Conservation (phyloP, 1,140 invertebrate species). For the Cardiocondyla obscurior region DNA sequence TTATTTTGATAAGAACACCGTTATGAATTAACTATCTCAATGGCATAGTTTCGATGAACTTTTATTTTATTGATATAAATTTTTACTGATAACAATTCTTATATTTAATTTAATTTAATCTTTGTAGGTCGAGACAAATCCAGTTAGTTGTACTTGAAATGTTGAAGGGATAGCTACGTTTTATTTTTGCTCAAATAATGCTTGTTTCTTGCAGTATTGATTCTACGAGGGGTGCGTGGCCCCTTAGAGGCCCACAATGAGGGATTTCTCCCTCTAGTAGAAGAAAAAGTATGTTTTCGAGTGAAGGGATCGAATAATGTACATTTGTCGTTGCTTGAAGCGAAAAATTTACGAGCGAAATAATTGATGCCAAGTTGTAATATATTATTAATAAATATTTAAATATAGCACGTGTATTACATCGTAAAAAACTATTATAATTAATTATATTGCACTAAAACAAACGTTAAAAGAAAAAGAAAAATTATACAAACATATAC, state of each 20-base stretch:
- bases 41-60: background rate
- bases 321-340: background rate
- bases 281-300: background rate
- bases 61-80: background rate
- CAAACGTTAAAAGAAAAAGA: too few relatives aligned
- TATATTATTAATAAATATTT: background rate
- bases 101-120: conserved; percentile 18
- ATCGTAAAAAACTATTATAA: too few relatives aligned
- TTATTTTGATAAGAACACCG: background rate
- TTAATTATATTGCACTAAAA: too few relatives aligned
- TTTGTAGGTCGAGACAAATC: background rate
- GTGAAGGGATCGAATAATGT: background rate
- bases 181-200: background rate
- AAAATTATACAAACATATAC: background rate
- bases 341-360: background rate
- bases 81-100: background rate
- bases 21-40: background rate
- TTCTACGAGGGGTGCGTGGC: background rate
- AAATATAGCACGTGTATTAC: too few relatives aligned
- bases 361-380: background rate
- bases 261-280: background rate
- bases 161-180: background rate
- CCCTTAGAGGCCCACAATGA: background rate
- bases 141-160: background rate
- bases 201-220: conserved; percentile 46